These are phyloP conservation scores for Xenus cinereus DNA, from an alignment of 2,113 vertebrate genomes.

Conservation along the genomic window DNA sequence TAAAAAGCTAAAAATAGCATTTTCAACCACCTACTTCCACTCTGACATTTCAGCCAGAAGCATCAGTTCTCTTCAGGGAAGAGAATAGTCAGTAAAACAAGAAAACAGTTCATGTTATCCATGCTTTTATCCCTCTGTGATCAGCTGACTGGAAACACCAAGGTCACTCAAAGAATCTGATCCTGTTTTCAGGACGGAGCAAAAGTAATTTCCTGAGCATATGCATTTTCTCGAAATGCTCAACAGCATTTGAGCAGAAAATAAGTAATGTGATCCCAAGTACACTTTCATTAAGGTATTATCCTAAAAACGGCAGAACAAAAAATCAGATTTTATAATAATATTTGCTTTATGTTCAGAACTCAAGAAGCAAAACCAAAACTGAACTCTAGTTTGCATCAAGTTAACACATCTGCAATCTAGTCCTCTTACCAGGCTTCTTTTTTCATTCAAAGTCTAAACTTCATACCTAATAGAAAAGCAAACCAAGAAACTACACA, in stretches of 20 bases:
- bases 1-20: slow-evolving; percentile 35
- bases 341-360: not conserved
- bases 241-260: slow-evolving; percentile 14
- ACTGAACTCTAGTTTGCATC: not conserved
- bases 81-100: slow-evolving; percentile 54
- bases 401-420: not conserved
- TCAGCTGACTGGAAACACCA: slow-evolving; percentile 10
- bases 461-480: not conserved
- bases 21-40: not conserved
- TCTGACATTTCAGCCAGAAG: slow-evolving; percentile 61
- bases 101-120: slow-evolving; percentile 13
- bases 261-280: not conserved
- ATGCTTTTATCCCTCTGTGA: slow-evolving; percentile 52
- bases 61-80: slow-evolving; percentile 36
- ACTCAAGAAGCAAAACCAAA: not conserved
- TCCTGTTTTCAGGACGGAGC: not conserved
- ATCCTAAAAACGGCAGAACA: not conserved
- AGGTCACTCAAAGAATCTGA: slow-evolving; percentile 26
- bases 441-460: not conserved
- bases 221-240: not conserved
- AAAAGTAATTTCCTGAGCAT: slow-evolving; percentile 5
- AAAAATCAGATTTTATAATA: not conserved
- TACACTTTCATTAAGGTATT: not conserved
- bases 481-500: not conserved
- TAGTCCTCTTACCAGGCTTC: not conserved